phyloP scores from a whole-genome alignment of 2,113 vertebrate genomes.

The Jaculus jaculus region DNA sequence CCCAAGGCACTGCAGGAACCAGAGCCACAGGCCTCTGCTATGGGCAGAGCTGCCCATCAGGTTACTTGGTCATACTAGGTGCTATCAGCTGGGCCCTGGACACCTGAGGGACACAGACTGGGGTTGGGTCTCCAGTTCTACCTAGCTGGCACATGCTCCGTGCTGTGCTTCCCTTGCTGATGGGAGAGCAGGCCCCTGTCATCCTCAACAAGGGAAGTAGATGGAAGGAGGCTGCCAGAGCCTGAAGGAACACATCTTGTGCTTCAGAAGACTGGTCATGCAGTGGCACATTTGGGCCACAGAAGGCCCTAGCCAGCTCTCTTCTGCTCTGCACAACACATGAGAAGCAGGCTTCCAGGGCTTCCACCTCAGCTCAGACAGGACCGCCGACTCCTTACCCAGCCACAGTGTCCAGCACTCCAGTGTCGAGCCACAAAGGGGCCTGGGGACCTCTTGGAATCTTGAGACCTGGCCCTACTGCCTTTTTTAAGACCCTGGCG shows the following conservation, averaged over 20 bases:
- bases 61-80: background rate
- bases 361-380: background rate
- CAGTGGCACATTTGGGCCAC: no score
- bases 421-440: background rate
- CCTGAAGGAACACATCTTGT: background rate
- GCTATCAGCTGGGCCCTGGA: background rate
- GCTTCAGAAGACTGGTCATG: no score
- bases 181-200: background rate
- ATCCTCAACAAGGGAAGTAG: fast-evolving
- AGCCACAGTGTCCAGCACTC: background rate
- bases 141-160: background rate
- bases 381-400: background rate
- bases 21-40: no score
- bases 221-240: background rate
- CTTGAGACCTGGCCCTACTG: no score
- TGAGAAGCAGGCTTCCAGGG: background rate
- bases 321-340: background rate
- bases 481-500: fast-evolving
- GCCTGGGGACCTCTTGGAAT: background rate
- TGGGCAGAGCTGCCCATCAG: background rate
- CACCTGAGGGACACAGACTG: background rate
- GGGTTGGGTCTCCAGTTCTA: background rate
- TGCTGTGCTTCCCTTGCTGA: background rate
- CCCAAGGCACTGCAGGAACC: background rate
- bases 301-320: no score